phyloP scores from a whole-genome alignment of 2,113 vertebrate species.

The Urocitellus parryii region DNA sequence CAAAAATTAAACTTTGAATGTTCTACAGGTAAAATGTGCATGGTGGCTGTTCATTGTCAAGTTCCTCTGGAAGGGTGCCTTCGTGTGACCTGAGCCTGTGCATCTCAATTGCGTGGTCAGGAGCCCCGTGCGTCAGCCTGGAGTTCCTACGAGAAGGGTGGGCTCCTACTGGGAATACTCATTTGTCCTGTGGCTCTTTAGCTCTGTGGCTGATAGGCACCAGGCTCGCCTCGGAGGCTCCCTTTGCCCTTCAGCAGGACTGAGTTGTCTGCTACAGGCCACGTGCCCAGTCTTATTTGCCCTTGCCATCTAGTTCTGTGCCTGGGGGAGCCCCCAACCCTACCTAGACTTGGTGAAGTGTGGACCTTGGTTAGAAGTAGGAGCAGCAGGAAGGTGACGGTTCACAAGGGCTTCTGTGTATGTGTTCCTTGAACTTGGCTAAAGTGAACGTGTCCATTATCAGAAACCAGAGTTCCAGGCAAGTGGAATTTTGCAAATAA shows the following conservation, averaged over 20 bases:
- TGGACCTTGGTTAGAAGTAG: neutral
- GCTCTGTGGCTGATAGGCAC: rapidly evolving
- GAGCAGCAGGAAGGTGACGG: rapidly evolving
- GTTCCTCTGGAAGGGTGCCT: no score
- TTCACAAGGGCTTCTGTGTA: neutral
- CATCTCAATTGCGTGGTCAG: neutral
- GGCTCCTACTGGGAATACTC: neutral
- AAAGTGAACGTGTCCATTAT: no score
- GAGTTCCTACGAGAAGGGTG: no score
- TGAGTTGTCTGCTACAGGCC: neutral
- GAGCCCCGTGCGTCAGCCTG: no score
- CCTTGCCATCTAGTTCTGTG: neutral
- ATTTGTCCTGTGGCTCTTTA: no score
- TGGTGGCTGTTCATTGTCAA: rapidly evolving
- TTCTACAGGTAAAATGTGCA: neutral
- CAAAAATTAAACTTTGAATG: neutral
- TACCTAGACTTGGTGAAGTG: neutral
- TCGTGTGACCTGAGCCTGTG: rapidly evolving
- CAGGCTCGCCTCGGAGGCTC: neutral
- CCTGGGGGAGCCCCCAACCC: neutral
- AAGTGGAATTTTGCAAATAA: neutral
- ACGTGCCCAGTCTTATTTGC: neutral
- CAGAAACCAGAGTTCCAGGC: neutral
- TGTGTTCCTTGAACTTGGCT: neutral
- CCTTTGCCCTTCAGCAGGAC: neutral